A percentile compares a stretch with the other conserved stretches of the same genome.
Evolutionary conservation across 2,797 vertebrate genomes (phyloP).

Genomic region (Fratercula arctica): DNA sequence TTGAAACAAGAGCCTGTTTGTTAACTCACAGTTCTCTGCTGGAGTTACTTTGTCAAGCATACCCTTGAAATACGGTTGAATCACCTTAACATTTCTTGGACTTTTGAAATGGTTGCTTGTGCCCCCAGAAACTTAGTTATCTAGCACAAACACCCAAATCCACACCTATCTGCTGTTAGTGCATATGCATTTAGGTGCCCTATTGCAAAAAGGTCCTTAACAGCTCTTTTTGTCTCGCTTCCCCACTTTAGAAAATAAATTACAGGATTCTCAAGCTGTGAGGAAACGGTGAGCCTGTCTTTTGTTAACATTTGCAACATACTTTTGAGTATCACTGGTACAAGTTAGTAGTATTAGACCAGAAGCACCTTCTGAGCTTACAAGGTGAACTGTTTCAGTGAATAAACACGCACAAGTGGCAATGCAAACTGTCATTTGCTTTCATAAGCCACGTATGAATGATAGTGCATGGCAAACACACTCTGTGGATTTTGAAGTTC

Average conservation of each 20-base stretch:
- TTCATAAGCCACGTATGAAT: background rate
- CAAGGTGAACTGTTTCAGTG: background rate
- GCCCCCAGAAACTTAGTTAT: background rate
- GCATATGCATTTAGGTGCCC: background rate
- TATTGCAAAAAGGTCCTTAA: background rate
- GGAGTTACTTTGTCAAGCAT: background rate
- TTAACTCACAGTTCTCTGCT: background rate
- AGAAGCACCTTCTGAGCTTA: background rate
- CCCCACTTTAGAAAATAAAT: background rate
- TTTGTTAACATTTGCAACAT: background rate
- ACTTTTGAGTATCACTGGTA: background rate
- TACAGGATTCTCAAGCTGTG: background rate
- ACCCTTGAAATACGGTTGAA: background rate
- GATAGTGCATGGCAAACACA: conserved; percentile 3
- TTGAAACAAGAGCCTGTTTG: background rate
- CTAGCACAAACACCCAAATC: background rate
- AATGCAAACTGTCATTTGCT: background rate
- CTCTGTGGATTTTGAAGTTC: conserved; percentile 30
- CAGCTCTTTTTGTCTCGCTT: background rate
- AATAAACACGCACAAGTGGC: background rate
- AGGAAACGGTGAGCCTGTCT: background rate
- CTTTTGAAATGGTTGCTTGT: background rate
- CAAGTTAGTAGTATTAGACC: background rate
- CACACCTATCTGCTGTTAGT: background rate
- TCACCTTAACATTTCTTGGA: background rate